A percentile compares a stretch with the other conserved stretches of the same genome.
phyloP scores from a whole-genome alignment of 2,888 invertebrate genomes.

The Candidula unifasciata region DNA sequence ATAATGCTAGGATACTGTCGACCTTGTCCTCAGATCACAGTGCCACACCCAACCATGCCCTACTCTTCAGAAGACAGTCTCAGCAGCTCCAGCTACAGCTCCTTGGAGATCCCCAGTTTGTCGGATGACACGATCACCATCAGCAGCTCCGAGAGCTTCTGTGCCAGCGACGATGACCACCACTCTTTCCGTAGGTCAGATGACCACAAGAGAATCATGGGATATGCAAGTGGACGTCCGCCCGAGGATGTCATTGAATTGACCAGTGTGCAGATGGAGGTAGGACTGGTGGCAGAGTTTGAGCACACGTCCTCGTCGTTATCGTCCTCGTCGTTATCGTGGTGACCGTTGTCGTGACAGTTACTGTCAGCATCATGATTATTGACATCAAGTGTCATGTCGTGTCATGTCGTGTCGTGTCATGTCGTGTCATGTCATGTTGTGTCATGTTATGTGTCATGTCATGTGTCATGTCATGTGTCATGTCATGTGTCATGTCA shows the following conservation, averaged over 20 bases:
- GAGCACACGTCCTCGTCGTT: background rate
- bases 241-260: conserved; percentile 7
- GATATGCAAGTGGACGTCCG: conserved; percentile 14
- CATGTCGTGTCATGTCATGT: too few species aligned
- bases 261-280: conserved; percentile 40
- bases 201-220: background rate
- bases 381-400: too few species aligned
- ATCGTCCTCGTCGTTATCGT: background rate
- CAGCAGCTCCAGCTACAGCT: conserved; percentile 41
- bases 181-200: conserved; percentile 1
- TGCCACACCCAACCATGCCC: background rate
- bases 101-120: background rate
- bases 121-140: conserved; percentile 3
- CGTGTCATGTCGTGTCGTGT: too few species aligned
- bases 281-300: background rate
- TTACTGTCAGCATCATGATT: too few species aligned
- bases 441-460: background rate
- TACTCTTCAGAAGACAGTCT: conserved; percentile 39
- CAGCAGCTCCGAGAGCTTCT: conserved; percentile 45
- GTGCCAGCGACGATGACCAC: conserved; percentile 33
- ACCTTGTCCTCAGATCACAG: background rate
- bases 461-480: too few species aligned
- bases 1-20: too few species aligned
- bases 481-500: too few species aligned
- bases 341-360: background rate